A percentile compares a stretch with the other conserved stretches of the same genome.
Evolutionary conservation across 1,140 invertebrate species (phyloP).

Genomic region (Tetragnatha versicolor): DNA sequence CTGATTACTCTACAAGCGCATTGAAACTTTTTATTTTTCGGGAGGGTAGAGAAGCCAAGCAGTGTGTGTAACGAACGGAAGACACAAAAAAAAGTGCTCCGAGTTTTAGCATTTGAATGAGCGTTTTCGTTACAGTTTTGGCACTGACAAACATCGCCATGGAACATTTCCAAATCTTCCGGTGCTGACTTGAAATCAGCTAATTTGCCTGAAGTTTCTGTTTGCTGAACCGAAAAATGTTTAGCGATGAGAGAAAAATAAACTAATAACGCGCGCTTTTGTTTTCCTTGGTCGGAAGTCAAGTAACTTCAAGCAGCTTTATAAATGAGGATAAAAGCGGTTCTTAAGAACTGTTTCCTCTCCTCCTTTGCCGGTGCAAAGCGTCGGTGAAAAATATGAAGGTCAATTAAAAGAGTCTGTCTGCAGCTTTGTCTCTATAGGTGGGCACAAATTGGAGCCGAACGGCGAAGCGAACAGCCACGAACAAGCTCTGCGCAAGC

Average conservation of each 20-base stretch:
- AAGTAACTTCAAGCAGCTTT: constrained; percentile 3
- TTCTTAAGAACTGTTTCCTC: not conserved
- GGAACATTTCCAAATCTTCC: constrained; percentile 16
- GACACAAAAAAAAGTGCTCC: too few species aligned
- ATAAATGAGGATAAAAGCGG: not conserved
- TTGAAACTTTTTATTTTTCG: not conserved
- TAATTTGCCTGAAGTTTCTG: not conserved
- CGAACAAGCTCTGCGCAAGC: too few species aligned
- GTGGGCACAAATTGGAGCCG: too few species aligned
- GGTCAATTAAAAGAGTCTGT: too few species aligned
- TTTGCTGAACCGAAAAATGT: not conserved
- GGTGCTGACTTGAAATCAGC: not conserved
- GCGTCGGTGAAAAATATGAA: too few species aligned
- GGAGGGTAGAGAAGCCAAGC: too few species aligned
- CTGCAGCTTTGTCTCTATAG: too few species aligned
- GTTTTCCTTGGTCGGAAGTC: not conserved
- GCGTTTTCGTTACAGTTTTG: constrained; percentile 12
- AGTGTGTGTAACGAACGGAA: too few species aligned
- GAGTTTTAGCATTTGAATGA: constrained; percentile 35
- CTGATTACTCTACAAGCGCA: not conserved
- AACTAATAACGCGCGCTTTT: not conserved
- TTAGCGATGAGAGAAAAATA: constrained; percentile 8
- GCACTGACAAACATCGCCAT: not conserved
- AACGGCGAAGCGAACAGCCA: too few species aligned
- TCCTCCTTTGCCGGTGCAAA: not conserved